Percentiles rank a stretch among this genome's conserved stretches.
Evolutionary conservation across 2,797 vertebrate species (phyloP).

Genomic region (Acanthurus tractus): DNA sequence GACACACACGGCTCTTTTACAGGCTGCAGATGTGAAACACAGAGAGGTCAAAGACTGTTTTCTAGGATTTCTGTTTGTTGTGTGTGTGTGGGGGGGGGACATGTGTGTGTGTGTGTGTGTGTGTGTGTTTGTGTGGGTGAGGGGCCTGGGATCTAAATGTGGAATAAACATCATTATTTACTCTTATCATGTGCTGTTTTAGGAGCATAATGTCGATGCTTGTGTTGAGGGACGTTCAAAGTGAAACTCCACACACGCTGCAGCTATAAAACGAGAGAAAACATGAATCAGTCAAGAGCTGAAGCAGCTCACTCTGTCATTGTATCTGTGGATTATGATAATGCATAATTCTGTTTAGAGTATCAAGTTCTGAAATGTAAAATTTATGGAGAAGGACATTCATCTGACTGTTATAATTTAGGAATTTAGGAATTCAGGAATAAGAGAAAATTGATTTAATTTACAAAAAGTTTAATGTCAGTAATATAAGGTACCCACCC

Average conservation of each 20-base stretch:
- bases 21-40: conserved; percentile 59
- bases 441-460: neutral
- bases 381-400: neutral
- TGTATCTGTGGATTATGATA: conserved; percentile 1
- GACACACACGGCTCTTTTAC: conserved; percentile 50
- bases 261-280: neutral
- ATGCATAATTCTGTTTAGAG: neutral
- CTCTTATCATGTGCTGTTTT: neutral
- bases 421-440: neutral
- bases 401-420: neutral
- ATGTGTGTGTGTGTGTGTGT: too few relatives aligned
- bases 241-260: neutral
- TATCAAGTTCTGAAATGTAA: conserved; percentile 5
- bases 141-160: conserved; percentile 27
- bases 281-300: neutral
- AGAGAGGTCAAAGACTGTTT: conserved; percentile 24
- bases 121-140: too few relatives aligned
- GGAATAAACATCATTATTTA: conserved; percentile 26
- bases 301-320: neutral
- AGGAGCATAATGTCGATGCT: neutral
- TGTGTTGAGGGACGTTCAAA: conserved; percentile 6
- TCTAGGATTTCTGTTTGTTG: conserved; percentile 23
- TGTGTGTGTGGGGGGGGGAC: too few relatives aligned
- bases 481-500: neutral
- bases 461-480: neutral